Percentiles rank a stretch among this genome's conserved stretches.
phyloP scores from a whole-genome alignment of 2,797 vertebrate genomes.

The Schizothorax lantsangensis region DNA sequence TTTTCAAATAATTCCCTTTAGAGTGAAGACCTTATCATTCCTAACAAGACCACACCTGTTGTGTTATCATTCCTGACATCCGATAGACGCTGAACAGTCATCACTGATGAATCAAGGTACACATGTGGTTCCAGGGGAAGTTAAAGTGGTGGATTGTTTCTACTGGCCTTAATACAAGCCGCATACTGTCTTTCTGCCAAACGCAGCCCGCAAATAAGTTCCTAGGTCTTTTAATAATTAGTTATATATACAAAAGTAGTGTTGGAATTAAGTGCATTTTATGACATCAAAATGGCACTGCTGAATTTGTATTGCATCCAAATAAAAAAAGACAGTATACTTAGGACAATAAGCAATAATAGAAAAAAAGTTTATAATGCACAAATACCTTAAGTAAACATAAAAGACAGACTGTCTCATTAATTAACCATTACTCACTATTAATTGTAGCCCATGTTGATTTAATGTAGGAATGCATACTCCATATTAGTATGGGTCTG shows the following conservation, averaged over 20 bases:
- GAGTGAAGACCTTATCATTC: not conserved
- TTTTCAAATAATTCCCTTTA: not conserved
- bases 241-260: not conserved
- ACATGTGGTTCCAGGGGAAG: not conserved
- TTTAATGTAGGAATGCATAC: constrained; percentile 1
- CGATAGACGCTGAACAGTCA: constrained; percentile 6
- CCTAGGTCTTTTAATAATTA: not conserved
- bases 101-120: constrained; percentile 5
- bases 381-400: not conserved
- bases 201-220: not conserved
- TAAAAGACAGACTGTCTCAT: not conserved
- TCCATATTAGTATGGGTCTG: constrained; percentile 39
- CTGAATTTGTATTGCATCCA: not conserved
- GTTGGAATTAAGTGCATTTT: not conserved
- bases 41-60: not conserved
- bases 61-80: constrained; percentile 17
- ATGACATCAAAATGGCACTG: not conserved
- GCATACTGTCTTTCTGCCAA: not conserved
- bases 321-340: not conserved
- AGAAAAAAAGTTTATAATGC: not conserved
- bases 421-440: not conserved
- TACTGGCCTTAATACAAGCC: not conserved
- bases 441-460: not conserved
- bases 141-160: not conserved
- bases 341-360: not conserved